A percentile compares a stretch with the other conserved stretches of the same genome.
Conservation (phyloP, 2,113 vertebrate species). For the Psilopogon haemacephalus region DNA sequence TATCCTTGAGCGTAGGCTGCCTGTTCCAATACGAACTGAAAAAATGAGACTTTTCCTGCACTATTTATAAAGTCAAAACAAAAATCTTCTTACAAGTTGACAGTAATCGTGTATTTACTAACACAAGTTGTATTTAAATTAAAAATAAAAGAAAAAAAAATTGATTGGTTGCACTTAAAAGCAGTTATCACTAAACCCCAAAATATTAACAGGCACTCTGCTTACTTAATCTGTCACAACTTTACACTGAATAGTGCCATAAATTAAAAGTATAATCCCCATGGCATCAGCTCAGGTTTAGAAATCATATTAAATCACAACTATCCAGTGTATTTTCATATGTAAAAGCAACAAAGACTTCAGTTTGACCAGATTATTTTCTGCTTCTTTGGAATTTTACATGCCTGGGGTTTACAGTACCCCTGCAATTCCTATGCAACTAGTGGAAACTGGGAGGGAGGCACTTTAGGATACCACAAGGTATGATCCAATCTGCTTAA, state of each 20-base stretch:
- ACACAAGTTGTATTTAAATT: not conserved
- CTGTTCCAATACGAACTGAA: not conserved
- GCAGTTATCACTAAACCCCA: not conserved
- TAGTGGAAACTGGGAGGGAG: not conserved
- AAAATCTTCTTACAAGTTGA: not conserved
- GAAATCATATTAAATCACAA: not conserved
- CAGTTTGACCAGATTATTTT: not conserved
- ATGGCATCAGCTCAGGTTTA: not conserved
- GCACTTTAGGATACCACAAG: not conserved
- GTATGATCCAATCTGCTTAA: not conserved
- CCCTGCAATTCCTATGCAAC: not conserved
- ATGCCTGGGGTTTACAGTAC: not conserved
- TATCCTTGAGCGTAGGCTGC: not conserved
- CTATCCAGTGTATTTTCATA: not conserved
- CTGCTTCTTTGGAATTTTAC: not conserved
- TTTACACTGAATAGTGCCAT: not conserved
- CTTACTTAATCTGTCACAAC: not conserved
- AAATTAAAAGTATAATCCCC: not conserved
- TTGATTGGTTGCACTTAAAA: not conserved
- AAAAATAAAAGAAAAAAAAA: not conserved
- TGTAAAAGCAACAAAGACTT: not conserved
- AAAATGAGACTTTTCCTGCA: not conserved
- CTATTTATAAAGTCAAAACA: not conserved
- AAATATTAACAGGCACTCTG: not conserved
- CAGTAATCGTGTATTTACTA: not conserved